Conservation (phyloP, 1,140 invertebrate species). For the Drosophila watanabei region DNA sequence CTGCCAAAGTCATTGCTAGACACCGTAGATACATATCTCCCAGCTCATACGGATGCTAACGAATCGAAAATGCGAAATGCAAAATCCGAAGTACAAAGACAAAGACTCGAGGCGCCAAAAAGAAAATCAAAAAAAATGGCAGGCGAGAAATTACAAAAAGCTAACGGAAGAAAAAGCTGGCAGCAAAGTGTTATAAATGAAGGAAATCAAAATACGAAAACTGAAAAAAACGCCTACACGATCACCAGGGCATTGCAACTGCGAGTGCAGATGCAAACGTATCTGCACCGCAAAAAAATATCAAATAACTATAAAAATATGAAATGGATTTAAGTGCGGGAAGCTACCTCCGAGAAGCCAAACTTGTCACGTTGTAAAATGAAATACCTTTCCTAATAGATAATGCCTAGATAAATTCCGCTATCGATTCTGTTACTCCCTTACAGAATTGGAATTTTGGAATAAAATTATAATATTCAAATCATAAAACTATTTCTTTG, state of each 20-base stretch:
- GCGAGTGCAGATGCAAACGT: constrained; percentile 10
- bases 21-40: constrained; percentile 62
- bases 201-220: constrained; percentile 63
- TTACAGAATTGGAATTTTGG: too few relatives aligned
- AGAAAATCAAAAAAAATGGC: constrained; percentile 22
- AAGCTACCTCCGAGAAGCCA: background rate
- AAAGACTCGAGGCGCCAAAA: constrained; percentile 63
- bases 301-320: background rate
- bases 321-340: background rate
- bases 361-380: background rate
- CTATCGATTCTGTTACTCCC: too few relatives aligned
- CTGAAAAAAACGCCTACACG: constrained; percentile 59
- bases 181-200: constrained; percentile 72
- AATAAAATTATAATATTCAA: too few relatives aligned
- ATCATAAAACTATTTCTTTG: too few relatives aligned
- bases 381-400: background rate
- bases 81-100: constrained; percentile 20
- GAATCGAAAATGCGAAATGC: constrained; percentile 36
- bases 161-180: constrained; percentile 65
- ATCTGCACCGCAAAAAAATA: constrained; percentile 4
- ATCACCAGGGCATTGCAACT: constrained; percentile 36
- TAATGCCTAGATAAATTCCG: too few relatives aligned
- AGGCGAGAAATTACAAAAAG: constrained; percentile 61
- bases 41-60: constrained; percentile 34
- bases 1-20: constrained; percentile 60